A percentile compares a stretch with the other conserved stretches of the same genome.
phyloP scores from a whole-genome alignment of 2,797 vertebrate genomes.

The Eutrigla gurnardus region DNA sequence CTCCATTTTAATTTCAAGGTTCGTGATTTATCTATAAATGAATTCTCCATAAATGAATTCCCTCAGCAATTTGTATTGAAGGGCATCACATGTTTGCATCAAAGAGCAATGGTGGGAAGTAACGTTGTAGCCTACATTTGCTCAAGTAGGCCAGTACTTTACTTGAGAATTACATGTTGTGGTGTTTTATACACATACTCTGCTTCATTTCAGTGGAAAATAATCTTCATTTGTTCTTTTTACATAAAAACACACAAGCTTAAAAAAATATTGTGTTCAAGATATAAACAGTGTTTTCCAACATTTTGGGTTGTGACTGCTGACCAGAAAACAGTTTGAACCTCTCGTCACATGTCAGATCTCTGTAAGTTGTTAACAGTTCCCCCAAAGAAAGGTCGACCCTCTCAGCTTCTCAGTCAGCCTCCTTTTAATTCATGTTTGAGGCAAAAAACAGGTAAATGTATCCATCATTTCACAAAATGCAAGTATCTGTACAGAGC shows the following conservation, averaged over 20 bases:
- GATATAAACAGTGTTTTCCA: not conserved
- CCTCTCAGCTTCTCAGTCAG: not conserved
- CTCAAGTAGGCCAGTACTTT: no score
- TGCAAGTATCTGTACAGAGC: not conserved
- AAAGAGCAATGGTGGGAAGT: not conserved
- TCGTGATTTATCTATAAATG: conserved; percentile 43
- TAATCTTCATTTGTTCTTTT: not conserved
- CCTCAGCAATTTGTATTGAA: conserved; percentile 6
- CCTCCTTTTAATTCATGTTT: not conserved
- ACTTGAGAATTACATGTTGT: not conserved
- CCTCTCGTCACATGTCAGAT: not conserved
- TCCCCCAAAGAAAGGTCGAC: not conserved
- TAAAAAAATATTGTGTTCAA: not conserved
- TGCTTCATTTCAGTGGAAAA: not conserved
- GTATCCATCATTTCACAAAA: not conserved
- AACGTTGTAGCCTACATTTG: not conserved
- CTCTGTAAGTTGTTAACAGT: not conserved
- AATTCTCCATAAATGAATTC: conserved; percentile 17
- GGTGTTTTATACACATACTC: not conserved
- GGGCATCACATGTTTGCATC: not conserved
- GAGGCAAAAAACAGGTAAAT: not conserved
- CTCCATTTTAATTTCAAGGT: conserved; percentile 45
- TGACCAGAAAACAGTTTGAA: not conserved
- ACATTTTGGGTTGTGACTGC: not conserved
- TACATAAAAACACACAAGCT: not conserved